Conservation (phyloP, 1,140 invertebrate species). For the Ladona fulva region DNA sequence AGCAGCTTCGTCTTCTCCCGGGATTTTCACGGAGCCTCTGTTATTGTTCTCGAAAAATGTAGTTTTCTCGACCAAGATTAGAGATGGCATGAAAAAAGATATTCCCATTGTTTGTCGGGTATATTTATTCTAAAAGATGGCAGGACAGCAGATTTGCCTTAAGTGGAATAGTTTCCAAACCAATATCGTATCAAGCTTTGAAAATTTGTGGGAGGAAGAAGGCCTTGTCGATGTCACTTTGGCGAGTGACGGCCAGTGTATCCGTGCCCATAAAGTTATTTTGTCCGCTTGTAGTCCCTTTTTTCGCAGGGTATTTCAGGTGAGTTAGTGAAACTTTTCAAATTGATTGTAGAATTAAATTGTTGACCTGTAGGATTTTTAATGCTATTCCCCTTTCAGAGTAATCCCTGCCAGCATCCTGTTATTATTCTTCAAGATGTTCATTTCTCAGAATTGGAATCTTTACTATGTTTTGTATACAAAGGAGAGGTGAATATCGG, state of each 20-base stretch:
- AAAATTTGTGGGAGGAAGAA: slow-evolving; percentile 53
- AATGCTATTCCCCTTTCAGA: slow-evolving; percentile 34
- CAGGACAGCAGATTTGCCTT: slow-evolving; percentile 49
- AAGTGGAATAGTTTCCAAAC: slow-evolving; percentile 58
- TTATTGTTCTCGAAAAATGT: background rate
- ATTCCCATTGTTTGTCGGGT: background rate
- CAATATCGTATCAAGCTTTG: slow-evolving; percentile 52
- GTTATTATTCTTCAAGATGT: slow-evolving; percentile 58
- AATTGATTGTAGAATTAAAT: slow-evolving; percentile 2
- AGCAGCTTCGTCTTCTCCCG: background rate
- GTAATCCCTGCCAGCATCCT: slow-evolving; percentile 55
- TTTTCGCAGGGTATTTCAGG: slow-evolving; percentile 57
- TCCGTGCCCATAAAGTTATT: slow-evolving; percentile 62
- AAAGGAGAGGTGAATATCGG: slow-evolving; percentile 58
- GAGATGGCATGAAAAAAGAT: background rate
- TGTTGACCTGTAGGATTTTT: background rate
- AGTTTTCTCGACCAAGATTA: background rate
- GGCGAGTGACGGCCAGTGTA: slow-evolving; percentile 54
- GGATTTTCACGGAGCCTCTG: background rate
- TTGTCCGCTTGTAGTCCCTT: slow-evolving; percentile 62
- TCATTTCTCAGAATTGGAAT: slow-evolving; percentile 47
- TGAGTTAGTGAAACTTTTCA: slow-evolving; percentile 27
- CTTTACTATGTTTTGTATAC: slow-evolving; percentile 53
- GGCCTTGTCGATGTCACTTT: slow-evolving; percentile 60
- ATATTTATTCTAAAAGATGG: slow-evolving; percentile 28